Evolutionary conservation across 2,797 vertebrate species (phyloP), one percentile per base, ranked within the genome.

Genomic region (Mormyrus hasselquistii): DNA sequence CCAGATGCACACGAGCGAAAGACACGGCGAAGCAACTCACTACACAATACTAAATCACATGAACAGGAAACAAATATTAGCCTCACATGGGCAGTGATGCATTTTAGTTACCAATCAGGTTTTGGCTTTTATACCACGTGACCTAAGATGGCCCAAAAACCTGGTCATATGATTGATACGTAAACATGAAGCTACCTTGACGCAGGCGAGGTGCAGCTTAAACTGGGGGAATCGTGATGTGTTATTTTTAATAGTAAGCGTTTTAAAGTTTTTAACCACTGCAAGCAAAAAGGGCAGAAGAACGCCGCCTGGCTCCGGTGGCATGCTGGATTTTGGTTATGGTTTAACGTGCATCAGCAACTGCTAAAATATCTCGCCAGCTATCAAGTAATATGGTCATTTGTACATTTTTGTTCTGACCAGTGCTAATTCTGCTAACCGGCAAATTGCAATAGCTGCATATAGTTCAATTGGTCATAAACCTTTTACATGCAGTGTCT

Each of bases 81-180:
- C 86, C 14, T 50, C 76, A 83, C 90, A 53, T 49, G 89, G 65
- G 5, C n/a, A 47, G n/a, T 38, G 85, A 52, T 29, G 49, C 73
- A 49, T 19, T 50, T 79, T 29, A 25, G 16, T 0, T 87, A 0
- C 94, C 93, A 94, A 94, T 93, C 91, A 1, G 4, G 88, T 0
- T 9, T 52, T 8, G 10, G 5, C 0, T 50, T 12, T 44, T 12
- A 8, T 4, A 57, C 41, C 90, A 89, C 57, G 89, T 91, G 91
- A 90, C 50, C 0, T 3, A 73, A 34, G 59, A 83, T 88, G 90
- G 87, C 88, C 88, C 89, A 86, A 87, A 86, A 89, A 69, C 41
- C 55, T 57, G 82, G 86, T 90, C 91, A 91, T 86, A 84, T 91
- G 91, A 90, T 83, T 82, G 22, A 57, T 49, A 59, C 88, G 88